Base-by-base conservation (phyloP, 2,797 vertebrate genomes). In the Leucoraja ocellata region DNA sequence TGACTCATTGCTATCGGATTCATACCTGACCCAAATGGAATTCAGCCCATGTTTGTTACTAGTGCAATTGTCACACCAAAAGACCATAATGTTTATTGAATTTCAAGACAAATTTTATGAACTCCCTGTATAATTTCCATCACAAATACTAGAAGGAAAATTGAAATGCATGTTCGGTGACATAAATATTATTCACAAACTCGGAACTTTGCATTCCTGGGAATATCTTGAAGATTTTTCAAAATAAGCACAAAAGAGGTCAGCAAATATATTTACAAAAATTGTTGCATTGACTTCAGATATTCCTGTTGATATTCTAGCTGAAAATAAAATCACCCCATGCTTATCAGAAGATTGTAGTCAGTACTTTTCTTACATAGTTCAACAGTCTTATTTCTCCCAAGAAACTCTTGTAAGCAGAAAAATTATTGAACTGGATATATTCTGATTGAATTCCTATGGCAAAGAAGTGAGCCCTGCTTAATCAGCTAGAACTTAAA, bases 391-490 rank as follows among this genome's bases (percentile, higher is more conserved):
- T 3, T 91, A 36, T 74, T 25, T 1, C 16, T 74, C 23, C 68
- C 6, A 13, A 91, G 32, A 36, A 36, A 18, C 9, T 23, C 11
- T 54, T 13, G 36, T 54, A 11, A 18, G 13, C 36, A 46, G 11
- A 11, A 74, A 3, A 73, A 73, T 1, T 36, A 8, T 73, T 39
- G 4, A 91, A 39, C 13, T 54, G 23, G n/a, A 76, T 74, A 54
- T 74, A 76, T 74, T 91, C 68, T 16, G 36, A 91, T 91, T 74
- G 90, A 91, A 74, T 91, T 91, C 54, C 5, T 74, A 74, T 74
- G 61, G 28, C 7, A n/a, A 39, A 28, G 61, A 91, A 74, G 46
- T 16, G 23, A 91, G 54, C 28, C 73, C 4, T 74, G 68, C 36
- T 91, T 71, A 91, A 91, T 91, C 5, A 28, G 39, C 39, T 46